These are phyloP conservation scores for Sapajus apella DNA, from an alignment of 2,113 vertebrate genomes.

Conservation along the genomic window DNA sequence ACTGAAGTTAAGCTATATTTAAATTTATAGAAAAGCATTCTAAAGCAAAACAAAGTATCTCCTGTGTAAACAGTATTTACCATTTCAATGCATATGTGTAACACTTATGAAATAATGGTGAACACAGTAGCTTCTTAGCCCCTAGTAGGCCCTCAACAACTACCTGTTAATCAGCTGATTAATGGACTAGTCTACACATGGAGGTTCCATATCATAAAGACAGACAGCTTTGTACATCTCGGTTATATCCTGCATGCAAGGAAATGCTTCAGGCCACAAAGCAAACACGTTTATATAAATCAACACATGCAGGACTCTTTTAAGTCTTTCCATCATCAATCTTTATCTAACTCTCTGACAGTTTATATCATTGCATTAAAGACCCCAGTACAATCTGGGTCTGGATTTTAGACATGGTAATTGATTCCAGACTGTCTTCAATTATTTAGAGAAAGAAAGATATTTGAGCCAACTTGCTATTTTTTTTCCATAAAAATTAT, in stretches of 20 bases:
- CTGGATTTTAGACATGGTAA: constrained; percentile 31
- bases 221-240: background rate
- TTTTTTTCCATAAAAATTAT: constrained; percentile 8
- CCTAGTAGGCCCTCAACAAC: background rate
- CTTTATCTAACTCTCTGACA: constrained; percentile 38
- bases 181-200: background rate
- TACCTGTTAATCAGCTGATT: background rate
- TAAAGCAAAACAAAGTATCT: background rate
- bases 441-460: background rate
- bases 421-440: constrained; percentile 27
- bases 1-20: background rate
- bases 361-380: constrained; percentile 50
- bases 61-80: background rate
- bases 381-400: background rate
- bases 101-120: background rate
- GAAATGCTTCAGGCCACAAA: background rate
- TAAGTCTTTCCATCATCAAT: background rate
- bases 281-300: constrained; percentile 29
- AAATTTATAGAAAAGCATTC: background rate
- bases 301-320: background rate
- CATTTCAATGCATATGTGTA: background rate
- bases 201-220: background rate
- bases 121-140: background rate
- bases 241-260: background rate
- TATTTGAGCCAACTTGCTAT: background rate